Conservation (phyloP, 92 coral and sea anemone species). For the Micromussa lordhowensis region DNA sequence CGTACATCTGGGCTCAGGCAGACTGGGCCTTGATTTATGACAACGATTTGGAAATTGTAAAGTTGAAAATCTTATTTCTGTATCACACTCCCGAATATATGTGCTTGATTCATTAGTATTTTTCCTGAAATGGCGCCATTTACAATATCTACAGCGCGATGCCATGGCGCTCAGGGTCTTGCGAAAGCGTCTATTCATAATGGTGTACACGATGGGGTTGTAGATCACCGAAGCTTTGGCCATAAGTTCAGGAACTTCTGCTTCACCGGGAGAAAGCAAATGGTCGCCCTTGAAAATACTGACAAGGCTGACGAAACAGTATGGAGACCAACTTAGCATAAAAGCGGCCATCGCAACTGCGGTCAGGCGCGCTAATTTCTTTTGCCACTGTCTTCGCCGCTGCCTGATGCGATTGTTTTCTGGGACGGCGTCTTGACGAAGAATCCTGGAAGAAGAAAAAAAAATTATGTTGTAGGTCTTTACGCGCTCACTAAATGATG, state of each 20-base stretch:
- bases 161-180: constrained; percentile 20
- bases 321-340: constrained; percentile 73
- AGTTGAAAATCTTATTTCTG: background rate
- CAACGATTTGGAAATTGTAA: background rate
- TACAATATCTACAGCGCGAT: background rate
- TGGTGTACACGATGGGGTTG: constrained; percentile 62
- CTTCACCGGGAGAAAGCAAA: constrained; percentile 41
- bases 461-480: background rate
- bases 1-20: no score
- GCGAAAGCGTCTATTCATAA: constrained; percentile 50
- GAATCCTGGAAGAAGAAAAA: constrained; percentile 12
- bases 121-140: background rate
- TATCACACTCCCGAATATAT: background rate
- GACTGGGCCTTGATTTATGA: no score
- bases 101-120: background rate
- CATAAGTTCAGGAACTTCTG: constrained; percentile 72
- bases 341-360: constrained; percentile 53
- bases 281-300: constrained; percentile 50
- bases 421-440: constrained; percentile 28
- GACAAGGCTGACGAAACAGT: constrained; percentile 54
- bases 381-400: constrained; percentile 38
- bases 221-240: constrained; percentile 73
- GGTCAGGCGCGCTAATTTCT: constrained; percentile 59
- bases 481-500: no score
- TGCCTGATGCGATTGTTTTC: constrained; percentile 13